Base-by-base conservation (phyloP, 2,797 vertebrate genomes). In the Delichon dasypus region DNA sequence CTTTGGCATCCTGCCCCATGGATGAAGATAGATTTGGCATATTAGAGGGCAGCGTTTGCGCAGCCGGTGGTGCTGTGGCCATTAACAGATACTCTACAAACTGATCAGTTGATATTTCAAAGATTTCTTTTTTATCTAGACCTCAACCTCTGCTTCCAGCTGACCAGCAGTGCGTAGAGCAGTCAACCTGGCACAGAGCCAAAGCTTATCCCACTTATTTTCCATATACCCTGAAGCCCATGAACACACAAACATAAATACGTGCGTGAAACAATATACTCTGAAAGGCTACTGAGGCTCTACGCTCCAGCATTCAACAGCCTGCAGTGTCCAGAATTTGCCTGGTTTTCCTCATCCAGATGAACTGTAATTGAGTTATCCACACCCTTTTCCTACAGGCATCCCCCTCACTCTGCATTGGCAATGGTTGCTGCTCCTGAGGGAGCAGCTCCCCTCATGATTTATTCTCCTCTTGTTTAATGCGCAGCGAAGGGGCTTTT, bases 401-500 rank as follows among this genome's bases (percentile, higher is more conserved):
- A 71, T n/a, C 53, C 75, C 79, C 44, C 90, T 94, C 53, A 17
- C 64, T 70, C 76, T 3, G 1, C 36, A 9, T 2, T 81, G 79
- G 68, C 75, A 67, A 38, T 34, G 57, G 26, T 32, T 87, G 76
- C 42, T 70, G 71, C 55, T 90, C 91, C 89, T 61, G 27, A 68
- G 74, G 71, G 65, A 86, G 70, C 76, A 84, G 85, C 66, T 95
- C 82, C 70, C 48, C 76, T 90, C 62, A 10, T 85, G 88, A 85
- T 95, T 96, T 90, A 85, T 94, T 91, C 85, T 65, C 50, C 68
- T 83, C 89, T 94, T 75, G 67, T 90, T 87, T 82, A 76, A 90
- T 40, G 71, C 82, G 81, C 74, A 82, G 86, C 7, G 0, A 84
- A 4, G 42, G 53, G 84, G 77, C 57, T 90, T 95, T 95, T 95